phyloP scores from a whole-genome alignment of 2,888 invertebrate genomes.

The Malthinus flaveolus region DNA sequence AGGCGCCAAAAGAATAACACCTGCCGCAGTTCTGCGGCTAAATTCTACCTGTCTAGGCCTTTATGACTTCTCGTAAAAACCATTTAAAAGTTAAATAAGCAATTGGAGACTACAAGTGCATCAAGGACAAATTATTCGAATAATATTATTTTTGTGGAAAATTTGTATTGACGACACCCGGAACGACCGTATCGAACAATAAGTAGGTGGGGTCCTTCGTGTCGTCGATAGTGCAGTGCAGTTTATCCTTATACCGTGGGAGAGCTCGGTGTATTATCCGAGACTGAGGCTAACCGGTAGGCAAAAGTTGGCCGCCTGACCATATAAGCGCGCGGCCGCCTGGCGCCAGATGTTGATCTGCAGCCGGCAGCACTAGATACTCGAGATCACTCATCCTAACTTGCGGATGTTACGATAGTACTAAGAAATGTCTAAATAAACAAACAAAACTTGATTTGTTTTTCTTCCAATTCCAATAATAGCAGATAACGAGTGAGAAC shows the following conservation, averaged over 20 bases:
- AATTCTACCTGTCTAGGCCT: background rate
- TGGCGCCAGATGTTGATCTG: slow-evolving; percentile 53
- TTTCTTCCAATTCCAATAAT: too few species aligned
- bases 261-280: slow-evolving; percentile 23
- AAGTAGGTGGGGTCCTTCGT: slow-evolving; percentile 28
- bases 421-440: too few species aligned
- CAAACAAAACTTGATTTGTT: too few species aligned
- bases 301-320: slow-evolving; percentile 46
- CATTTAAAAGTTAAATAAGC: too few species aligned
- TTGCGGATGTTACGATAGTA: slow-evolving; percentile 7
- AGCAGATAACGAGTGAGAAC: too few species aligned
- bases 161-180: slow-evolving; percentile 20
- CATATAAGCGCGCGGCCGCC: slow-evolving; percentile 49
- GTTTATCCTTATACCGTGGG: slow-evolving; percentile 29
- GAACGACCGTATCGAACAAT: slow-evolving; percentile 24
- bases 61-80: too few species aligned
- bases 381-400: slow-evolving; percentile 6
- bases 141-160: background rate
- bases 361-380: slow-evolving; percentile 25
- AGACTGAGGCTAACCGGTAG: slow-evolving; percentile 30
- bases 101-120: too few species aligned
- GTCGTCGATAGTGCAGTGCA: slow-evolving; percentile 26
- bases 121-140: background rate
- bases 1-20: slow-evolving; percentile 7
- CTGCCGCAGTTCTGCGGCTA: slow-evolving; percentile 1